Percentiles rank a stretch among this genome's conserved stretches.
Evolutionary conservation across 2,888 invertebrate genomes (phyloP).

Genomic region (Heliconius ismenius): DNA sequence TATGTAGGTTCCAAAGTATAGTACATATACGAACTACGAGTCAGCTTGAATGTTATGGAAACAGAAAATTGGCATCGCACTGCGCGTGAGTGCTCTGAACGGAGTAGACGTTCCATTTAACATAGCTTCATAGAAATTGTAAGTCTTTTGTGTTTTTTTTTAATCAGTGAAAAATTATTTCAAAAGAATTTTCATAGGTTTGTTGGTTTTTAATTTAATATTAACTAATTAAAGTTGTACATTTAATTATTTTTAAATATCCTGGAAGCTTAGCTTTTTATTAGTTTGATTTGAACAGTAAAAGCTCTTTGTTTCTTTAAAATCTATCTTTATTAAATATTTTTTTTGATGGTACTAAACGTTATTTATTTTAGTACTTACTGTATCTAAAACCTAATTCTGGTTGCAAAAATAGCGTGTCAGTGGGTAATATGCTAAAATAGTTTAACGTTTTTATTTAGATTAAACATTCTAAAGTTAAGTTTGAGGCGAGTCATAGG

Average conservation of each 20-base stretch:
- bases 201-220: neutral
- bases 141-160: conserved; percentile 11
- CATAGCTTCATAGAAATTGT: neutral
- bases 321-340: neutral
- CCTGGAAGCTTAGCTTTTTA: neutral
- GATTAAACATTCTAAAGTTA: neutral
- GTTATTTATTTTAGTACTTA: neutral
- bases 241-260: neutral
- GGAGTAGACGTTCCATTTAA: conserved; percentile 30
- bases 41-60: conserved; percentile 34
- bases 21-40: neutral
- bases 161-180: no score
- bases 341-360: neutral
- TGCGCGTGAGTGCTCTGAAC: conserved; percentile 39
- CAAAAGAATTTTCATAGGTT: neutral
- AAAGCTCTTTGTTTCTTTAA: neutral
- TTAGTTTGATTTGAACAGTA: neutral
- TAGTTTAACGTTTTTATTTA: neutral
- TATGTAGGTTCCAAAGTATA: conserved; percentile 11
- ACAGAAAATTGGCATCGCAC: conserved; percentile 26
- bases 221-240: neutral
- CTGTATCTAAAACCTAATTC: neutral
- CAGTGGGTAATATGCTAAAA: neutral
- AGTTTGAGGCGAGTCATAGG: neutral
- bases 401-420: neutral